Percentiles rank a stretch among this genome's conserved stretches.
Evolutionary conservation across 2,797 vertebrate genomes (phyloP).

Genomic region (Labroides dimidiatus): DNA sequence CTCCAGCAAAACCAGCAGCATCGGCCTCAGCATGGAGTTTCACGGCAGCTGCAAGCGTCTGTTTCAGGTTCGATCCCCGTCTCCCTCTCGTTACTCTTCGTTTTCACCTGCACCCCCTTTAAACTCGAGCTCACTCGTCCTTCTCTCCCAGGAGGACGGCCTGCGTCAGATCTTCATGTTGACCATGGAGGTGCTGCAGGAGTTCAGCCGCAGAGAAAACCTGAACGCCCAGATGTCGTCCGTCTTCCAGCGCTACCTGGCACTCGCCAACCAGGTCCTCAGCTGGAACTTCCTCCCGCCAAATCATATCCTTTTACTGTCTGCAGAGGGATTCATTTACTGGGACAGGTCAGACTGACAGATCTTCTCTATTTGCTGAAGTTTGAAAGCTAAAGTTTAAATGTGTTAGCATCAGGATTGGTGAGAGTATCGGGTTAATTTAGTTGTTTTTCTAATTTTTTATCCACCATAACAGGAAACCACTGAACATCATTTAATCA

Average conservation of each 20-base stretch:
- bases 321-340: background rate
- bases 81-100: background rate
- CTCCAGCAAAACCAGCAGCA: constrained; percentile 99
- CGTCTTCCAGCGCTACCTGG: constrained; percentile 95
- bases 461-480: background rate
- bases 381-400: background rate
- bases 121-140: background rate
- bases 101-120: background rate
- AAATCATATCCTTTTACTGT: constrained; percentile 95
- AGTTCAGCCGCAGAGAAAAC: constrained; percentile 96
- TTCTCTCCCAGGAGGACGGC: constrained; percentile 86
- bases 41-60: constrained; percentile 98
- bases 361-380: background rate
- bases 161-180: constrained; percentile 96
- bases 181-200: constrained; percentile 97
- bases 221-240: constrained; percentile 97
- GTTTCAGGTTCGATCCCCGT: constrained; percentile 89
- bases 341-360: background rate
- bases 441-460: background rate
- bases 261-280: constrained; percentile 94
- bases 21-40: constrained; percentile 99
- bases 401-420: no score
- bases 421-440: background rate
- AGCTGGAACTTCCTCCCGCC: constrained; percentile 99
- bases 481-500: background rate